Conservation (phyloP, 2,113 vertebrate species). For the Phoxinus phoxinus region DNA sequence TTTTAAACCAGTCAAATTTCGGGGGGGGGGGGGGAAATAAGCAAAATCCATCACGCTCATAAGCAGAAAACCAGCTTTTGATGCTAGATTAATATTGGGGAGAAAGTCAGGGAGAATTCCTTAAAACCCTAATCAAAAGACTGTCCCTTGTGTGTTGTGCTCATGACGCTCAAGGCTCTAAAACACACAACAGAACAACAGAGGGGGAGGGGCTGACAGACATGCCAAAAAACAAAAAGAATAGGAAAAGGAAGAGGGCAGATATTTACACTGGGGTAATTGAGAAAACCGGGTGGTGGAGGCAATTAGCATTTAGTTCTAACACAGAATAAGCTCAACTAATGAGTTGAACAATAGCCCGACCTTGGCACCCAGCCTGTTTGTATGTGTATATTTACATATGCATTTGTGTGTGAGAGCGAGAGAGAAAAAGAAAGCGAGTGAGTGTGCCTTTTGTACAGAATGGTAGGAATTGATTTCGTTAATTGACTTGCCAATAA, state of each 20-base stretch:
- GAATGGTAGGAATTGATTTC: slow-evolving; percentile 76
- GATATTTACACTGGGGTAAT: slow-evolving; percentile 60
- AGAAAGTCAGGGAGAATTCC: not conserved
- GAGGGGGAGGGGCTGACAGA: slow-evolving; percentile 40
- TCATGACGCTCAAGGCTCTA: slow-evolving; percentile 22
- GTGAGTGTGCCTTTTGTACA: slow-evolving; percentile 69
- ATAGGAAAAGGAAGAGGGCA: slow-evolving; percentile 49
- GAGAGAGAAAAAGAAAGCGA: slow-evolving; percentile 64
- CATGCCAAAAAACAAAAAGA: slow-evolving; percentile 33
- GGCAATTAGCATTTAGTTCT: slow-evolving; percentile 56
- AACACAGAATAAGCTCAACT: slow-evolving; percentile 64
- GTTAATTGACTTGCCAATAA: slow-evolving; percentile 80
- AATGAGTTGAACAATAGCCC: slow-evolving; percentile 65
- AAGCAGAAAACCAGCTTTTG: not conserved
- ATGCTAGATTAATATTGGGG: slow-evolving; percentile 30
- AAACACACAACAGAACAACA: slow-evolving; percentile 34
- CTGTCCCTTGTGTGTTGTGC: slow-evolving; percentile 28
- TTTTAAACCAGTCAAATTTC: not conserved
- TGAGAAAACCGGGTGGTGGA: slow-evolving; percentile 53
- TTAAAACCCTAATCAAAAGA: slow-evolving; percentile 29
- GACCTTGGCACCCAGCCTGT: slow-evolving; percentile 40
- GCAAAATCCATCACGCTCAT: not conserved
- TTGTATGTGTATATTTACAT: slow-evolving; percentile 21
- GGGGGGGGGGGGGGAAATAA: no score
- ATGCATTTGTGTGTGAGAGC: slow-evolving; percentile 28